phyloP scores from a whole-genome alignment of 2,113 vertebrate genomes.

The Tenebrosternarchus preto region DNA sequence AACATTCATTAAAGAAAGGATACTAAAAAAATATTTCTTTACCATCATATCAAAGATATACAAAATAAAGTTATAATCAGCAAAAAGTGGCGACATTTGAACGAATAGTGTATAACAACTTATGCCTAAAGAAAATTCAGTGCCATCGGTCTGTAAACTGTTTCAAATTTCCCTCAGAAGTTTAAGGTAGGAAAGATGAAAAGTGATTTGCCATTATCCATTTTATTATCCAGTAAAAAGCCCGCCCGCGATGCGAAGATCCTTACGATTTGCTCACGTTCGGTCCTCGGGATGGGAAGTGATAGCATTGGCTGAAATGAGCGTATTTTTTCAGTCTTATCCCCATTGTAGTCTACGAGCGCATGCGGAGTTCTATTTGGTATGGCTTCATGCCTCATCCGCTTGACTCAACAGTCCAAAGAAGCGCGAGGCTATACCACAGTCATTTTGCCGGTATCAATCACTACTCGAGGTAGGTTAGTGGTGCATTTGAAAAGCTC shows the following conservation, averaged over 20 bases:
- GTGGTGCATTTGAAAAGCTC: not conserved
- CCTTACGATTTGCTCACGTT: not conserved
- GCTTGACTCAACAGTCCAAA: not conserved
- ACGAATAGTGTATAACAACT: not conserved
- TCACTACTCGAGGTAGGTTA: not conserved
- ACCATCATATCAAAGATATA: no score
- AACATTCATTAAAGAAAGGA: no score
- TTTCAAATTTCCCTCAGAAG: not conserved
- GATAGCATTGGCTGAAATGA: not conserved
- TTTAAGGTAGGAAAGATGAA: slow-evolving; percentile 2
- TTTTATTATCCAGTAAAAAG: slow-evolving; percentile 18
- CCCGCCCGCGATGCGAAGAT: not conserved
- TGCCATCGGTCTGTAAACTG: not conserved
- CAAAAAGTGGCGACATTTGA: not conserved
- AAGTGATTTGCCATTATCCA: slow-evolving; percentile 5
- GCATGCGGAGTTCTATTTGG: not conserved
- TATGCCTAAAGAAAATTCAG: not conserved
- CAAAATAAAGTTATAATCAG: not conserved
- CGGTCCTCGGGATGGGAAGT: not conserved
- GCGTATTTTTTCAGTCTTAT: not conserved
- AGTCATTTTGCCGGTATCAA: slow-evolving; percentile 9
- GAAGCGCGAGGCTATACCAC: not conserved
- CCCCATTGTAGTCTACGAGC: slow-evolving; percentile 5
- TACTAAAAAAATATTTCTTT: no score
- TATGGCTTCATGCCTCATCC: slow-evolving; percentile 7